phyloP scores from a whole-genome alignment of 2,797 vertebrate species.

The Monodelphis domestica region DNA sequence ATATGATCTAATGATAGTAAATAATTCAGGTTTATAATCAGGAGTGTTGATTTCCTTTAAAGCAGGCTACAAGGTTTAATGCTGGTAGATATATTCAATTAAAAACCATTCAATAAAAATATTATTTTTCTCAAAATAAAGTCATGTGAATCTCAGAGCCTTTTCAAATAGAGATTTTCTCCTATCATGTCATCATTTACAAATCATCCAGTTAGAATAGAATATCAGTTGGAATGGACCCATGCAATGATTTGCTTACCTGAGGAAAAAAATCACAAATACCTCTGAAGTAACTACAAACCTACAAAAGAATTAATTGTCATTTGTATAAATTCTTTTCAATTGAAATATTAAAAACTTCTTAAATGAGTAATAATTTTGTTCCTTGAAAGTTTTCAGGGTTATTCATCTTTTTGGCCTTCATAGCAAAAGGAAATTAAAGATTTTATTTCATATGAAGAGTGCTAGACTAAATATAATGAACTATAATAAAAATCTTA shows the following conservation, averaged over 20 bases:
- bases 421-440: constrained; percentile 64
- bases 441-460: constrained; percentile 39
- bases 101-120: constrained; percentile 32
- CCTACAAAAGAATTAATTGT: constrained; percentile 55
- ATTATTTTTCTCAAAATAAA: constrained; percentile 18
- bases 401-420: constrained; percentile 34
- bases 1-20: constrained; percentile 34
- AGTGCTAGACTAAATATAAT: constrained; percentile 47
- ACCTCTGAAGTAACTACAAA: constrained; percentile 38
- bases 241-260: neutral
- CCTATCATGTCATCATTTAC: neutral
- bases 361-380: constrained; percentile 9
- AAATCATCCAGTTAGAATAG: constrained; percentile 7
- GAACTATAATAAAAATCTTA: constrained; percentile 3
- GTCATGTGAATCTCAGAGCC: neutral
- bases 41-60: constrained; percentile 37
- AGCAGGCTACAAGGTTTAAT: constrained; percentile 29
- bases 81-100: constrained; percentile 44
- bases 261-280: neutral
- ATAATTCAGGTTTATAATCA: constrained; percentile 34
- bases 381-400: constrained; percentile 49
- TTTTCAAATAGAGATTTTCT: neutral
- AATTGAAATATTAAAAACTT: constrained; percentile 47
- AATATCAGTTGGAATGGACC: neutral
- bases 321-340: constrained; percentile 43